Evolutionary conservation across 1,140 invertebrate genomes (phyloP).

Genomic region (Campoletis sonorensis): DNA sequence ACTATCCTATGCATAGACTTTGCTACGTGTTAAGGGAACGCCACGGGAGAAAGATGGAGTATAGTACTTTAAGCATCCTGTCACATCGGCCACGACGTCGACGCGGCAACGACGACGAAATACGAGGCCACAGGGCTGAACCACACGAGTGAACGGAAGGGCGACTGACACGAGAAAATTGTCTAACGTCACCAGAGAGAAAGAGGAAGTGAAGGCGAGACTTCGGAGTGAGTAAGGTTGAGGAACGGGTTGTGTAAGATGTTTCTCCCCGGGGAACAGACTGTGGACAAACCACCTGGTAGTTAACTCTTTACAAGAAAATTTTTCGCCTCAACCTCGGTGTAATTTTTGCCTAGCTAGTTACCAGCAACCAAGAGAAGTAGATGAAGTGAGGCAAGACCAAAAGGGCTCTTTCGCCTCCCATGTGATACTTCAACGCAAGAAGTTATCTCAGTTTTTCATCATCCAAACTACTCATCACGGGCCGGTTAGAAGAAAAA

Average conservation of each 20-base stretch:
- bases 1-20: slow-evolving; percentile 46
- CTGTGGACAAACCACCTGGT: slow-evolving; percentile 32
- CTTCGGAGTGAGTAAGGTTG: neutral
- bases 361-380: neutral
- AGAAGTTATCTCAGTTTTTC: slow-evolving; percentile 1
- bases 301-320: slow-evolving; percentile 49
- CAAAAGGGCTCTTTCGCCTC: slow-evolving; percentile 17
- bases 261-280: slow-evolving; percentile 19
- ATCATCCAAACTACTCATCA: too few relatives aligned
- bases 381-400: neutral
- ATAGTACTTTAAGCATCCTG: slow-evolving; percentile 20
- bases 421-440: neutral
- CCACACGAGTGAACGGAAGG: slow-evolving; percentile 2
- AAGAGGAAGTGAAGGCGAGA: slow-evolving; percentile 9
- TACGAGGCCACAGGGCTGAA: slow-evolving; percentile 35
- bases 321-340: slow-evolving; percentile 44
- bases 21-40: slow-evolving; percentile 39
- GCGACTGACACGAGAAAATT: slow-evolving; percentile 48
- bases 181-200: slow-evolving; percentile 38
- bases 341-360: slow-evolving; percentile 35
- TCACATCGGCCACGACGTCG: slow-evolving; percentile 14
- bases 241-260: neutral
- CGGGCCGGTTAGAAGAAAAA: too few relatives aligned
- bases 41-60: neutral
- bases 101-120: slow-evolving; percentile 29